Conservation (phyloP, 2,888 invertebrate species). For the Macaria notata region DNA sequence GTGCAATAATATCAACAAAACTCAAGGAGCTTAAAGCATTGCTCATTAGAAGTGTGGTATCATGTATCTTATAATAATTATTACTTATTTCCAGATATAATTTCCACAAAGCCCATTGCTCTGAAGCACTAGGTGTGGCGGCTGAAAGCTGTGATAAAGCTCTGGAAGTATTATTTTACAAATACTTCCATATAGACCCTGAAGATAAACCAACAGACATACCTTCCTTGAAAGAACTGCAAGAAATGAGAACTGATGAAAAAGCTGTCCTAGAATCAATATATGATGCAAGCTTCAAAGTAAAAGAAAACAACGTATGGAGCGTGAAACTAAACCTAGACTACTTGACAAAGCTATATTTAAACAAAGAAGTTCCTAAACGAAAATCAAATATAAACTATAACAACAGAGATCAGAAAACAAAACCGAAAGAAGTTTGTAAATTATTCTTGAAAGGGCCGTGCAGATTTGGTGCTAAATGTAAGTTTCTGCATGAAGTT, state of each 20-base stretch:
- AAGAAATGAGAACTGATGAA: constrained; percentile 87
- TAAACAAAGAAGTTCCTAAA: constrained; percentile 74
- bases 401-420: constrained; percentile 59
- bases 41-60: too few relatives aligned
- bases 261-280: constrained; percentile 89
- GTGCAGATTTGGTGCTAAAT: constrained; percentile 88
- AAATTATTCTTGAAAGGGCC: constrained; percentile 84
- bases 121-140: constrained; percentile 87
- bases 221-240: constrained; percentile 76
- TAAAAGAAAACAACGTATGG: constrained; percentile 89
- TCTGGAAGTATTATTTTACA: constrained; percentile 85
- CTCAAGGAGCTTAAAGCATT: too few relatives aligned
- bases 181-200: constrained; percentile 84
- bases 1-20: too few relatives aligned
- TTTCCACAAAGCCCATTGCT: constrained; percentile 88
- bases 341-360: constrained; percentile 83
- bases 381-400: constrained; percentile 65
- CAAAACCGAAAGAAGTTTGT: constrained; percentile 83
- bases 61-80: too few relatives aligned
- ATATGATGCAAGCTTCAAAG: constrained; percentile 86
- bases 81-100: constrained; percentile 82
- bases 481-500: constrained; percentile 87
- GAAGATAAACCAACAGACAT: constrained; percentile 62
- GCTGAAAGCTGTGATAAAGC: constrained; percentile 87
- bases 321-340: constrained; percentile 85